Evolutionary conservation across 53 echinoderm and acorn worm species (phyloP).

Genomic region (Actinopyga echinites): DNA sequence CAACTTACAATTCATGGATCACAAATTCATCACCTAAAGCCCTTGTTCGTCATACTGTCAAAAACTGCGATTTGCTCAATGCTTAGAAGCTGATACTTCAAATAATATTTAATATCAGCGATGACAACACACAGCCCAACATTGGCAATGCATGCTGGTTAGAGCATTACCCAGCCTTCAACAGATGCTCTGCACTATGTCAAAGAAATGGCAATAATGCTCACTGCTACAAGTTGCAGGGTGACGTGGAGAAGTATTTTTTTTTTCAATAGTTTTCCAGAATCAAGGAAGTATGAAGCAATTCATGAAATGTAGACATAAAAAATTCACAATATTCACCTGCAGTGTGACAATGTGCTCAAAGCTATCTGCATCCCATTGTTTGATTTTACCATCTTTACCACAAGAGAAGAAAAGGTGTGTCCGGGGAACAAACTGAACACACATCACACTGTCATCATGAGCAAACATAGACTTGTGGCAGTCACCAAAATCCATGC

Average conservation of each 20-base stretch:
- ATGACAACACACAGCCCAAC: too few species aligned
- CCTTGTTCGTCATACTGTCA: too few species aligned
- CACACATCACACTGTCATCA: conserved; percentile 97
- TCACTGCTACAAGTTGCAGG: too few species aligned
- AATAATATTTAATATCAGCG: too few species aligned
- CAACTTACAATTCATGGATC: too few species aligned
- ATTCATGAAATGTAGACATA: not conserved
- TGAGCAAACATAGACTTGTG: conserved; percentile 97
- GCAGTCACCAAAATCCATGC: conserved; percentile 94
- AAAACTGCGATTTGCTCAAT: too few species aligned
- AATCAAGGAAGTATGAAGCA: not conserved
- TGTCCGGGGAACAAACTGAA: conserved; percentile 87
- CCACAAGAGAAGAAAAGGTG: conserved; percentile 96
- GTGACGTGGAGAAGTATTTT: not conserved
- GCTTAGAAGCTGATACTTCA: too few species aligned
- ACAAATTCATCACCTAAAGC: too few species aligned
- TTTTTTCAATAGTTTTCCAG: not conserved
- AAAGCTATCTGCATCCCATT: conserved; percentile 96
- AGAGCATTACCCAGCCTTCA: too few species aligned
- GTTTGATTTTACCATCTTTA: conserved; percentile 88
- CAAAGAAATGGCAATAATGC: too few species aligned
- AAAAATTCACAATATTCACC: conserved; percentile 47
- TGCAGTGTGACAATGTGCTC: conserved; percentile 83
- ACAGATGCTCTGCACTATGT: too few species aligned
- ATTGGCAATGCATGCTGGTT: too few species aligned